Conservation (phyloP, 2,113 vertebrate species). For the Mirza zaza region DNA sequence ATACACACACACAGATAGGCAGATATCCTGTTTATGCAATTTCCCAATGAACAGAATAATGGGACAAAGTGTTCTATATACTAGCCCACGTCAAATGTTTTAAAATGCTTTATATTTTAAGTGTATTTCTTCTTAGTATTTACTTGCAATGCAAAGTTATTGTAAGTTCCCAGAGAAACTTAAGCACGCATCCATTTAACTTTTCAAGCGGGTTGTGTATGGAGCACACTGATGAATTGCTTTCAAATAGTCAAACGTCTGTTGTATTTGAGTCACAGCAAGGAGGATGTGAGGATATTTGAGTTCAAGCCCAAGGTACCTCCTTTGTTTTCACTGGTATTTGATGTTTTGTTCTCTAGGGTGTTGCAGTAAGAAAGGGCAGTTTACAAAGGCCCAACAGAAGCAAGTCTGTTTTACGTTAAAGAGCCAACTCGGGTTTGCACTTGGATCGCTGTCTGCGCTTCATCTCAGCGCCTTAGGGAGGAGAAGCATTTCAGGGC, state of each 20-base stretch:
- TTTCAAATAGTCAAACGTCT: slow-evolving; percentile 6
- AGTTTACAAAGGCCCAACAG: slow-evolving; percentile 49
- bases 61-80: neutral
- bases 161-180: neutral
- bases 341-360: slow-evolving; percentile 56
- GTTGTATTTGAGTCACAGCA: neutral
- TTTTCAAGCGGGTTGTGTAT: neutral
- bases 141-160: neutral
- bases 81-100: neutral
- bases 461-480: neutral
- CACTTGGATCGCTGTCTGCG: slow-evolving; percentile 44
- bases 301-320: neutral
- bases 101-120: slow-evolving; percentile 12
- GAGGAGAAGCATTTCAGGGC: slow-evolving; percentile 42
- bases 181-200: neutral
- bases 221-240: neutral
- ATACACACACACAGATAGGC: neutral
- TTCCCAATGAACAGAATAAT: neutral
- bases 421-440: slow-evolving; percentile 31
- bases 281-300: slow-evolving; percentile 23
- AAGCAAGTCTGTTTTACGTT: slow-evolving; percentile 42
- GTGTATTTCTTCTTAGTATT: neutral
- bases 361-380: neutral
- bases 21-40: neutral
- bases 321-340: slow-evolving; percentile 11